Evolutionary conservation across 2,113 vertebrate species (phyloP), one percentile per base, ranked within the genome.

Genomic region (Lontra canadensis): DNA sequence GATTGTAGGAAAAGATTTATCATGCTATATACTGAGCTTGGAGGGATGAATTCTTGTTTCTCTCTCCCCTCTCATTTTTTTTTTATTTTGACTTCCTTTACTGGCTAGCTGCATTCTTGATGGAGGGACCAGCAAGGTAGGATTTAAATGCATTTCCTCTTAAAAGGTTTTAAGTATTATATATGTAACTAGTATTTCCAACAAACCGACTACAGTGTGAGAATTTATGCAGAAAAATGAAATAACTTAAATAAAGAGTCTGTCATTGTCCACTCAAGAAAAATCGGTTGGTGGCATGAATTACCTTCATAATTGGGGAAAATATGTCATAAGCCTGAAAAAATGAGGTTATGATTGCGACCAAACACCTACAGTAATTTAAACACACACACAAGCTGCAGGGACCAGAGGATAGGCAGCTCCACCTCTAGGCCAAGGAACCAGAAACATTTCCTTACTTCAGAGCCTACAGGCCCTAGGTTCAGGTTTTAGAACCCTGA

Each of bases 271-370:
- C 73, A 59, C 55, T 94, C 74, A 88, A 61, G 57, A 88, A 93
- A 86, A 63, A 59, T 3, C 39, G 34, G 65, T 76, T 91, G 31
- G 6, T 93, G 31, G 47, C 20, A 83, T 95, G 39, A 44, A 1
- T 78, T 89, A 79, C 29, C 67, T 67, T 67, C 6, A n/a, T 57
- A 34, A 82, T 55, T 34, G 73, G 61, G 31, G 29, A 15, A 93
- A 80, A 44, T 85, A 81, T 17, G 29, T 44, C 63, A n/a, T 59
- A 88, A 97, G n/a, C 61, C 15, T 90, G 74, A 89, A 91, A 94
- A 57, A 90, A 61, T 52, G 4, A 34, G 26, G 10, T 61, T 78
- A 36, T 29, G 15, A 29, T 73, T 26, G 26, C 73, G 13, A 69
- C 61, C 39, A 78, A 86, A 65, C 23, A 57, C 31, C 7, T 44